Conservation (phyloP, 64 coral and sea anemone genomes). For the Trachythela sp. region DNA sequence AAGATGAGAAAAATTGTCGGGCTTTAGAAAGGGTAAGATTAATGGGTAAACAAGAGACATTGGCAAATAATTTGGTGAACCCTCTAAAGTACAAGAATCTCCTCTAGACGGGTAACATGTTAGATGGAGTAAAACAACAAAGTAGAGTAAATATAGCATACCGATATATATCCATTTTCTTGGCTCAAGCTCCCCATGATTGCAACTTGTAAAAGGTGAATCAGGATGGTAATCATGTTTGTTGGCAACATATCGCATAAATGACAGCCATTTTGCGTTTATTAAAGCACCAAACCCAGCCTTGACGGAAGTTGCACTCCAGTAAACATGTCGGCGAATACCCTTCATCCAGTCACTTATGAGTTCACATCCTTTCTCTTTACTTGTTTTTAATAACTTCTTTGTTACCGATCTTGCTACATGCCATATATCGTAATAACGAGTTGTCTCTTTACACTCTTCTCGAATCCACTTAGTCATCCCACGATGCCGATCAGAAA, state of each 20-base stretch:
- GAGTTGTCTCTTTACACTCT: background rate
- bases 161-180: slow-evolving; percentile 7
- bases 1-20: too few relatives aligned
- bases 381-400: background rate
- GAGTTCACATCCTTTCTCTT: background rate
- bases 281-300: slow-evolving; percentile 13
- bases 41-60: too few relatives aligned
- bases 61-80: too few relatives aligned
- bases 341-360: slow-evolving; percentile 1
- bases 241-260: background rate
- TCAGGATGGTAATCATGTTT: slow-evolving; percentile 2
- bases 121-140: too few relatives aligned
- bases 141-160: too few relatives aligned
- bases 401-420: background rate
- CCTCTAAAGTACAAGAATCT: too few relatives aligned
- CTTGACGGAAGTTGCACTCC: slow-evolving; percentile 3
- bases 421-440: background rate
- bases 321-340: background rate
- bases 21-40: too few relatives aligned
- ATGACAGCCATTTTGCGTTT: background rate
- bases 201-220: background rate
- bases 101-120: too few relatives aligned
- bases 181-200: background rate
- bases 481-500: slow-evolving; percentile 7
- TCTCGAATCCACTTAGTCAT: background rate